phyloP scores from a whole-genome alignment of 2,113 vertebrate species.

The Tetrao urogallus region DNA sequence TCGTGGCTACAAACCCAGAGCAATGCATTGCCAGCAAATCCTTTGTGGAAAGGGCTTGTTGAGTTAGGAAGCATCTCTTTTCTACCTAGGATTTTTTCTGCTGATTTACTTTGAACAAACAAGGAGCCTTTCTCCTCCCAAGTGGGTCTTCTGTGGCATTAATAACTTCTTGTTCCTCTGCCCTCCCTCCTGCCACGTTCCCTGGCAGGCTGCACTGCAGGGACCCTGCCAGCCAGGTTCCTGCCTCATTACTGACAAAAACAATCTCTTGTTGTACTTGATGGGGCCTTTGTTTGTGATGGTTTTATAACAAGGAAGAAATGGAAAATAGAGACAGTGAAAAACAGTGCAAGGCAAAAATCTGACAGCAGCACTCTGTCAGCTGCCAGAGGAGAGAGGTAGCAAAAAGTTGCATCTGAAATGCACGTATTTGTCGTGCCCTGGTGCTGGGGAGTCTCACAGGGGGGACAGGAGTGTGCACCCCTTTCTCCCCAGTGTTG shows the following conservation, averaged over 20 bases:
- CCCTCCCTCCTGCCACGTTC: not conserved
- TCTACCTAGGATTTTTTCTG: not conserved
- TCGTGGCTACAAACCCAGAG: not conserved
- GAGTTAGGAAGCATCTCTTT: not conserved
- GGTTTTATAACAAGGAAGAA: conserved; percentile 30
- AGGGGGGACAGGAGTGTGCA: not conserved
- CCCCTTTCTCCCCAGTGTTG: not conserved
- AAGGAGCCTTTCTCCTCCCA: not conserved
- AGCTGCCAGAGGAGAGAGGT: not conserved
- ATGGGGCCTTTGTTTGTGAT: not conserved
- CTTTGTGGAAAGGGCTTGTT: not conserved
- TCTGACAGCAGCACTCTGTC: not conserved
- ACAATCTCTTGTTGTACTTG: not conserved
- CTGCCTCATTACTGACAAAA: not conserved
- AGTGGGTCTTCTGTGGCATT: not conserved
- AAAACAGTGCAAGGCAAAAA: not conserved
- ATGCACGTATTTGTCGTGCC: not conserved
- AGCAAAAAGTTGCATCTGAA: not conserved
- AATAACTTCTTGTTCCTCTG: not conserved
- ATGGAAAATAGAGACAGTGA: conserved; percentile 8
- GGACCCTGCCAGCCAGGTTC: not conserved
- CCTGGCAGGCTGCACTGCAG: not conserved
- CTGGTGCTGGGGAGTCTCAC: not conserved
- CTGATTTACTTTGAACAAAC: not conserved
- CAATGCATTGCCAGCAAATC: not conserved